Percentiles rank a stretch among this genome's conserved stretches.
Conservation (phyloP, 2,113 vertebrate genomes). For the Ploceus nigricollis region DNA sequence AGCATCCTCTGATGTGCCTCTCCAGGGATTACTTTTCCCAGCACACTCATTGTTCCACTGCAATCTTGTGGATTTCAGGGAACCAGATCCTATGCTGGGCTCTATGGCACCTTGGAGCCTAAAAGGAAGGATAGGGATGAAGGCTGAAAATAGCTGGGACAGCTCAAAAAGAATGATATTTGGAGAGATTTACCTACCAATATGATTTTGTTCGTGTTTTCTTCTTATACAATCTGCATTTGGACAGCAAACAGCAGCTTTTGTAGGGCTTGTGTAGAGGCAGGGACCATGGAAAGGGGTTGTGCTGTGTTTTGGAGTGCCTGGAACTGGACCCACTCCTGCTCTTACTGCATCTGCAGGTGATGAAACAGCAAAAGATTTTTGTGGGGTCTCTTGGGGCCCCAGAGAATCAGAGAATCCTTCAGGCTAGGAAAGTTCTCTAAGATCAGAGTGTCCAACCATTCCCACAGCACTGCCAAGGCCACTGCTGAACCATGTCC, state of each 20-base stretch:
- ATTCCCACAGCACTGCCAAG: not conserved
- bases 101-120: not conserved
- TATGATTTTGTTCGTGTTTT: not conserved
- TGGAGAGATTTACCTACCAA: not conserved
- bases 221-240: not conserved
- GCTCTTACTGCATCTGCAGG: not conserved
- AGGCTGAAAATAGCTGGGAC: not conserved
- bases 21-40: not conserved
- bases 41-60: not conserved
- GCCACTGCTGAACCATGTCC: not conserved
- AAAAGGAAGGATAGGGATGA: not conserved
- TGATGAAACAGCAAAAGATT: not conserved
- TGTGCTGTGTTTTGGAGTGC: not conserved
- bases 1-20: not conserved
- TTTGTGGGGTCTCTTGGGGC: not conserved
- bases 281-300: not conserved
- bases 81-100: not conserved
- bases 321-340: not conserved
- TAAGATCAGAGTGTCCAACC: not conserved
- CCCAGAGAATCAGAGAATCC: not conserved
- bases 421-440: not conserved
- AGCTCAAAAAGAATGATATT: not conserved
- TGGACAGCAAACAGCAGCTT: not conserved
- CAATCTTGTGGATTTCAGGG: not conserved
- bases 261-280: not conserved